Evolutionary conservation across 2,797 vertebrate genomes (phyloP).

Genomic region (Coregonus suidteri): DNA sequence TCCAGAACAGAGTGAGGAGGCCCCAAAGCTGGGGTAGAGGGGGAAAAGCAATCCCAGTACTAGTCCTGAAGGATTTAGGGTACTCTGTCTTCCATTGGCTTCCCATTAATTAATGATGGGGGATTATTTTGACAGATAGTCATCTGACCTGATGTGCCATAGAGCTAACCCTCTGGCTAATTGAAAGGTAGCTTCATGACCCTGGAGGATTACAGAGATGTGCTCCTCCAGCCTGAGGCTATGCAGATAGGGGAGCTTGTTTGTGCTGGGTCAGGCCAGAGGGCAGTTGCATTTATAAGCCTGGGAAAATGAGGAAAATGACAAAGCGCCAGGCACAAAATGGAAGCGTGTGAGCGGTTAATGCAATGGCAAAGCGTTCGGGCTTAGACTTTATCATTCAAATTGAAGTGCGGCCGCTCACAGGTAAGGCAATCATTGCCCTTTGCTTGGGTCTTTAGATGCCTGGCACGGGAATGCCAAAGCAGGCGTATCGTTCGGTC

Average conservation of each 20-base stretch:
- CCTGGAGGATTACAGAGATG: background rate
- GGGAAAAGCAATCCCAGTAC: background rate
- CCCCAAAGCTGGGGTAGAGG: background rate
- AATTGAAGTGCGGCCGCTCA: background rate
- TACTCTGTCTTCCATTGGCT: background rate
- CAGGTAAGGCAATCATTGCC: background rate
- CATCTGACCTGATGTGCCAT: background rate
- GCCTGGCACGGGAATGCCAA: background rate
- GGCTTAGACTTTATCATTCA: background rate
- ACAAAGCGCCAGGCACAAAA: slow-evolving; percentile 14
- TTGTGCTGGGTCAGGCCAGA: background rate
- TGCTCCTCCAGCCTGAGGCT: background rate
- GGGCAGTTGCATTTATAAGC: background rate
- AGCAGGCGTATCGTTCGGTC: background rate
- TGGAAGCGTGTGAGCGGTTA: background rate
- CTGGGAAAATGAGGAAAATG: background rate
- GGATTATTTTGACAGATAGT: slow-evolving; percentile 7
- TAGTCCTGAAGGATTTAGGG: background rate
- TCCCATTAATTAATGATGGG: background rate
- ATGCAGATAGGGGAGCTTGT: background rate
- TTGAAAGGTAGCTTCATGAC: slow-evolving; percentile 13
- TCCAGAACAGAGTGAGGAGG: slow-evolving; percentile 13
- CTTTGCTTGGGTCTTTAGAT: background rate
- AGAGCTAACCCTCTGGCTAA: background rate
- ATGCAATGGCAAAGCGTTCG: background rate